phyloP scores from a whole-genome alignment of 2,797 vertebrate genomes.

The Lepus townsendii region DNA sequence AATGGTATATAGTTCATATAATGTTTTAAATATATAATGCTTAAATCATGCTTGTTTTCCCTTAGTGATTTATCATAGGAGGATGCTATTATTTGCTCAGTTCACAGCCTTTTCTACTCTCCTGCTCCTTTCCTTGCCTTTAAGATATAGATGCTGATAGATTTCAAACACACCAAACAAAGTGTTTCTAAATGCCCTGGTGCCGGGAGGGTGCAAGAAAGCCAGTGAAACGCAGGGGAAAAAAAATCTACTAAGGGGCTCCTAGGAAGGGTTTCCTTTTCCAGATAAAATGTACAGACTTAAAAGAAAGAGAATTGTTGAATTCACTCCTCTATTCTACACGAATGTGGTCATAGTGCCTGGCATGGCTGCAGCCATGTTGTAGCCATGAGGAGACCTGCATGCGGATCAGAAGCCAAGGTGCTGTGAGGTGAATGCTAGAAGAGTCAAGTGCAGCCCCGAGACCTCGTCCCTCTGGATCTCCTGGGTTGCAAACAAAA shows the following conservation, averaged over 20 bases:
- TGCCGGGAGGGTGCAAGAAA: neutral
- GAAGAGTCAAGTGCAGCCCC: neutral
- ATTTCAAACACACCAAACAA: neutral
- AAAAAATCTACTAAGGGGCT: neutral
- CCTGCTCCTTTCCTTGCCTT: neutral
- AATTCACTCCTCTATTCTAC: neutral
- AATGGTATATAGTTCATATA: no score
- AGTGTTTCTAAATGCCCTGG: neutral
- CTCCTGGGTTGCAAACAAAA: neutral
- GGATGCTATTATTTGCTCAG: neutral
- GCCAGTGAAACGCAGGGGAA: neutral
- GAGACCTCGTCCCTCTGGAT: neutral
- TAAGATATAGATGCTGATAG: no score
- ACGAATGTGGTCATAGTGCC: neutral
- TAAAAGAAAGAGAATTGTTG: neutral
- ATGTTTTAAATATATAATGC: neutral
- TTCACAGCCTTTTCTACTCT: neutral
- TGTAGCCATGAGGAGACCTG: neutral
- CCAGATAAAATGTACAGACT: neutral
- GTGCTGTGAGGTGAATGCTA: neutral
- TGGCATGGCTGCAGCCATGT: neutral
- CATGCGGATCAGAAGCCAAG: neutral
- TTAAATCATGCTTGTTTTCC: neutral
- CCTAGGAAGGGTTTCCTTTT: neutral
- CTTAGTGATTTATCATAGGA: neutral